Evolutionary conservation across 2,888 invertebrate genomes (phyloP).

Genomic region (Cerastis leucographa): DNA sequence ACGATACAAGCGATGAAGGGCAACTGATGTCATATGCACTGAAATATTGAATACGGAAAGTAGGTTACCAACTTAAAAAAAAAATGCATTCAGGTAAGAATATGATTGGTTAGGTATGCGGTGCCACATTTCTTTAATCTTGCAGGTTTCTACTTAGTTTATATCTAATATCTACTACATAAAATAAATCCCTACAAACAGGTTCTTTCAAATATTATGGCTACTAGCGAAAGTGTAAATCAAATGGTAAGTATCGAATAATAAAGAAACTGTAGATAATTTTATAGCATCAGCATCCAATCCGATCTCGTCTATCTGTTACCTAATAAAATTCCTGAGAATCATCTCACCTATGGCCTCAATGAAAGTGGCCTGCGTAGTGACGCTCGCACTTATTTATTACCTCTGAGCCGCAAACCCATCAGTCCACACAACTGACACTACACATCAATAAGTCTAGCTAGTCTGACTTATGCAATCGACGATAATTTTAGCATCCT

Average conservation of each 20-base stretch:
- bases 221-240: background rate
- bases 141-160: background rate
- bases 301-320: slow-evolving; percentile 68
- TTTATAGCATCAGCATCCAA: slow-evolving; percentile 38
- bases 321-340: slow-evolving; percentile 72
- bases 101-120: background rate
- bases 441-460: slow-evolving; percentile 12
- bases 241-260: slow-evolving; percentile 19
- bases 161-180: background rate
- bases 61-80: slow-evolving; percentile 1
- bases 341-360: slow-evolving; percentile 78
- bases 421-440: slow-evolving; percentile 4
- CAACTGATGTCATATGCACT: slow-evolving; percentile 22
- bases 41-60: slow-evolving; percentile 28
- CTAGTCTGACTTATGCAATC: slow-evolving; percentile 25
- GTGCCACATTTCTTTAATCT: background rate
- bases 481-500: slow-evolving; percentile 19
- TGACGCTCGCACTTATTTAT: slow-evolving; percentile 41
- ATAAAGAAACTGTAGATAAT: slow-evolving; percentile 39
- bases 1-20: slow-evolving; percentile 35
- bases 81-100: background rate
- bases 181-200: background rate
- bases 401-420: slow-evolving; percentile 20
- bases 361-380: slow-evolving; percentile 71
- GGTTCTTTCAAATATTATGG: background rate